Evolutionary conservation across 2,888 invertebrate genomes (phyloP).

Genomic region (Stenodema calcarata): DNA sequence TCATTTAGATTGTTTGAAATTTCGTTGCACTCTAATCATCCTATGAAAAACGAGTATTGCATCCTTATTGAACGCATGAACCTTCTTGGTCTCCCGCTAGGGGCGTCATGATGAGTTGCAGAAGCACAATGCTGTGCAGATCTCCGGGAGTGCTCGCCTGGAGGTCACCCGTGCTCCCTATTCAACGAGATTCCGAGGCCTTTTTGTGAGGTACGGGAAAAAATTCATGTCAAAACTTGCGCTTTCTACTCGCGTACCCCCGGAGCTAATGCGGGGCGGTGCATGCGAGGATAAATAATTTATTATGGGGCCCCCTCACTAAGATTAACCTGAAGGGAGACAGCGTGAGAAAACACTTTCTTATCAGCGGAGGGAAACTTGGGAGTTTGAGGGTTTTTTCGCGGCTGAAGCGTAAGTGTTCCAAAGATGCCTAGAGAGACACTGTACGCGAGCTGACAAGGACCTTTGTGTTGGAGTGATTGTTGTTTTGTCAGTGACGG

Average conservation of each 20-base stretch:
- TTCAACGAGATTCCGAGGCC: background rate
- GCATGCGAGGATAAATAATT: slow-evolving; percentile 22
- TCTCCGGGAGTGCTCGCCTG: background rate
- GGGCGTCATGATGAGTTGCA: background rate
- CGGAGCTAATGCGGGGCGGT: background rate
- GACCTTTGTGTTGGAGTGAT: background rate
- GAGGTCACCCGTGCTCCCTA: slow-evolving; percentile 10
- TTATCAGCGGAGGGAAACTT: background rate
- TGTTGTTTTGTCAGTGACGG: background rate
- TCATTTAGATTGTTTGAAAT: no score
- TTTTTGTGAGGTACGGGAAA: slow-evolving; percentile 6
- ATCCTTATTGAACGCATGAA: no score
- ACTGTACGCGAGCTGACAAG: slow-evolving; percentile 1
- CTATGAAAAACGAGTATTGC: no score
- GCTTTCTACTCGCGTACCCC: background rate
- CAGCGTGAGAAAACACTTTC: slow-evolving; percentile 36
- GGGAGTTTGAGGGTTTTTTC: background rate
- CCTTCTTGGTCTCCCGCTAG: background rate
- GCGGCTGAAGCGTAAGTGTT: background rate
- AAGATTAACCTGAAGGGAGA: background rate
- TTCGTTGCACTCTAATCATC: no score
- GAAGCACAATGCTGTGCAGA: background rate
- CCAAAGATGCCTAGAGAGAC: background rate
- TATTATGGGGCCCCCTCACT: background rate
- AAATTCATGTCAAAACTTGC: background rate